Conservation (phyloP, 2,797 vertebrate genomes). For the Acanthurus lineatus region DNA sequence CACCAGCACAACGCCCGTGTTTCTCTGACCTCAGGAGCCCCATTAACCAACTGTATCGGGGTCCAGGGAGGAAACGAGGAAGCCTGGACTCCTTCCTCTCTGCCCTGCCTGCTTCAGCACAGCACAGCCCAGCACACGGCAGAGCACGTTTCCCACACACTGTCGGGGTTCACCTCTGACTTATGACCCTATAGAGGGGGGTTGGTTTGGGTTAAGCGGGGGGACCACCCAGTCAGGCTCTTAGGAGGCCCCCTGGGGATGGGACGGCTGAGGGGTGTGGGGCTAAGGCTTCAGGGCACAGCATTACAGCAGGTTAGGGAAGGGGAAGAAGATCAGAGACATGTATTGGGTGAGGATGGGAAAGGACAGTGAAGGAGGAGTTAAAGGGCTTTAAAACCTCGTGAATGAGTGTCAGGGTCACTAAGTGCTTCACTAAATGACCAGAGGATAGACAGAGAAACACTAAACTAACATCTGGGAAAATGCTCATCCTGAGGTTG, state of each 20-base stretch:
- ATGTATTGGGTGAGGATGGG: constrained; percentile 56
- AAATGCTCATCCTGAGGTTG: constrained; percentile 27
- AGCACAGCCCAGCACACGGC: constrained; percentile 36
- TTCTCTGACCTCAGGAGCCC: constrained; percentile 71
- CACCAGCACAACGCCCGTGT: constrained; percentile 66
- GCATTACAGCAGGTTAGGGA: constrained; percentile 47
- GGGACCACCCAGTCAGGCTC: constrained; percentile 81
- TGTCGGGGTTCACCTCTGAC: constrained; percentile 82
- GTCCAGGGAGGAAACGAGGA: constrained; percentile 66
- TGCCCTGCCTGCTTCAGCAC: constrained; percentile 9
- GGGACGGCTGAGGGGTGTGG: constrained; percentile 57
- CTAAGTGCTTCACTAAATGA: constrained; percentile 52
- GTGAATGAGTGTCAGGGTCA: constrained; percentile 52
- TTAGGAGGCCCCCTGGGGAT: constrained; percentile 66
- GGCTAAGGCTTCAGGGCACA: constrained; percentile 55
- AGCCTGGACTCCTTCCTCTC: constrained; percentile 64
- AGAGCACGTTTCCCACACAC: constrained; percentile 83
- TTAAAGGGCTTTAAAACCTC: constrained; percentile 57
- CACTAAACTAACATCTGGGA: constrained; percentile 46
- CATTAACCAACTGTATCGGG: constrained; percentile 60
- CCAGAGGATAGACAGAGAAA: constrained; percentile 50
- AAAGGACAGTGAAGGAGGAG: constrained; percentile 25
- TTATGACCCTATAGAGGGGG: constrained; percentile 68
- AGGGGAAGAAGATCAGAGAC: constrained; percentile 74
- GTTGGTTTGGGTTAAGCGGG: constrained; percentile 1